Evolutionary conservation across 2,113 vertebrate genomes (phyloP), one percentile per base, ranked within the genome.

Genomic region (Petromus typicus): DNA sequence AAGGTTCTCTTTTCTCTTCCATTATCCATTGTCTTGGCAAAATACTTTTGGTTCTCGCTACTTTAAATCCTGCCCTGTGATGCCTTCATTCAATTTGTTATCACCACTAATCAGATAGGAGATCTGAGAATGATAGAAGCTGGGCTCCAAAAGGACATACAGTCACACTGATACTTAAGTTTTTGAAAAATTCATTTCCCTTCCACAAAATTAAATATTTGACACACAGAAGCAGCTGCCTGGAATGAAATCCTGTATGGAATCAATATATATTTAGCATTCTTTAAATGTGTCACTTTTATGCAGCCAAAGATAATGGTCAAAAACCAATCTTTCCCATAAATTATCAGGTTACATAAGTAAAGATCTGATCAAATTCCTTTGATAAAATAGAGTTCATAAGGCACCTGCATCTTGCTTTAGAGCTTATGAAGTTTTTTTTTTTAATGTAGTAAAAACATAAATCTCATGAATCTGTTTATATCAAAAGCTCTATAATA

Each of bases 1-100:
- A 59, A 90, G 78, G 30, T 66, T 81, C 43, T 86, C 37, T 94
- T 89, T 96, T 82, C 63, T 93, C 80, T 86, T 79, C 93, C 54
- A 59, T 59, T 95, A 48, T 23, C 91, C 75, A 73, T 54, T 95
- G 94, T 82, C 81, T 92, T 94, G 89, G 80, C 56, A 79, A 97
- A 96, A 90, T 43, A 37, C 80, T 63, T 95, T 91, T 54, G 27
- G 73, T 90, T 90, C 40, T 76, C 56, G 45, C 73, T 61, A 14
- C 43, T 67, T 76, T 45, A n/a, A 51, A 95, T 76, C 61, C 45
- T 92, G 57, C 27, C 51, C 71, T 69, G 10, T 63, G 79, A 79
- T 27, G 51, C n/a, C 22, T 32, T 67, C 64, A 66, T 66, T 80
- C 57, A 83, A 43, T 56, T 63, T 75, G 37, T 37, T 81, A 86